Conservation (phyloP, 2,888 invertebrate species). For the Arctia plantaginis region DNA sequence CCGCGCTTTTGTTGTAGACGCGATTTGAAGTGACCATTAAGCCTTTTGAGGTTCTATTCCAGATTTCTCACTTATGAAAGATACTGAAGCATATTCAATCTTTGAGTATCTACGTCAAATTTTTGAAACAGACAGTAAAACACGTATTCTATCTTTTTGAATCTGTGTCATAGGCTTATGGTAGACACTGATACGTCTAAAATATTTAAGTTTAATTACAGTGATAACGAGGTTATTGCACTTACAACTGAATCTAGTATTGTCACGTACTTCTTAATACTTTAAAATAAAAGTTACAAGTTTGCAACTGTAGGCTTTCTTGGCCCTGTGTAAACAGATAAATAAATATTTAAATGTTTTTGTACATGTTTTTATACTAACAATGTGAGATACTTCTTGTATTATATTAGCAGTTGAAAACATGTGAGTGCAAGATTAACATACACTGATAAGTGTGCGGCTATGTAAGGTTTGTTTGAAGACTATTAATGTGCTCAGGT, state of each 20-base stretch:
- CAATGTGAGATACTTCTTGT: not conserved
- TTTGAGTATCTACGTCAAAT: not conserved
- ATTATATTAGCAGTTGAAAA: not conserved
- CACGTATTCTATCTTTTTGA: not conserved
- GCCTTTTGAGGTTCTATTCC: not conserved
- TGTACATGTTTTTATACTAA: not conserved
- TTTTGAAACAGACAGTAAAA: not conserved
- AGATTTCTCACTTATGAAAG: not conserved
- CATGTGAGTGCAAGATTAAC: not conserved
- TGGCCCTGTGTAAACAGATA: not conserved
- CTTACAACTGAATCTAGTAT: not conserved
- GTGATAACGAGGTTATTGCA: not conserved
- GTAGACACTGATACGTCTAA: not conserved
- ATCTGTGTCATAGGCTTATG: slow-evolving; percentile 3
- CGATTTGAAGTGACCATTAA: not conserved
- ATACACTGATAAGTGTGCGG: not conserved
- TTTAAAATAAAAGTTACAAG: not conserved
- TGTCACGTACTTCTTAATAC: not conserved
- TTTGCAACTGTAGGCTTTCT: not conserved
- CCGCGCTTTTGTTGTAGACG: not conserved
- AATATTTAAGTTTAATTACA: slow-evolving; percentile 2
- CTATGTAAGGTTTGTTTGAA: not conserved
- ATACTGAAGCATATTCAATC: not conserved
- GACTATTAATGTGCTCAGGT: not conserved
- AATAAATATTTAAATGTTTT: not conserved